Evolutionary conservation across 2,113 vertebrate genomes (phyloP).

Genomic region (Silurus asotus): DNA sequence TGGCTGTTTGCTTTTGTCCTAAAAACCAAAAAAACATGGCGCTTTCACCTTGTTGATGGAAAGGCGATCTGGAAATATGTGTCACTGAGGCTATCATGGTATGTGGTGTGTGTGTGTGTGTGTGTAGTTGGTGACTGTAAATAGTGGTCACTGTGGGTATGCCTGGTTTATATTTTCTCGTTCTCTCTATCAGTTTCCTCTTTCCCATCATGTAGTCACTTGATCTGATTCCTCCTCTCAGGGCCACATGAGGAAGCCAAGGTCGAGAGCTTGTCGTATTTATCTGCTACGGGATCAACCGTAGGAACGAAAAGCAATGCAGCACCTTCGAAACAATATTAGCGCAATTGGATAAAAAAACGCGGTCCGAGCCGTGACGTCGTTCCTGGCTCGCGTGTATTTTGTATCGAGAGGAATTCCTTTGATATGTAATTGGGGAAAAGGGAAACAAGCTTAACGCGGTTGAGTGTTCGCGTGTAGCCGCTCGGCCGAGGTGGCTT

Average conservation of each 20-base stretch:
- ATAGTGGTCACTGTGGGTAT: slow-evolving; percentile 11
- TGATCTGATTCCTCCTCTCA: slow-evolving; percentile 34
- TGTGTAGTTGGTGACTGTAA: slow-evolving; percentile 22
- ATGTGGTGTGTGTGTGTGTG: neutral
- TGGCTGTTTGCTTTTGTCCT: neutral
- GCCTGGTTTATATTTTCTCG: neutral
- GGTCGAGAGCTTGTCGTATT: slow-evolving; percentile 17
- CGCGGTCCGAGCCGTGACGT: neutral
- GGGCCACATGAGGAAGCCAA: slow-evolving; percentile 54
- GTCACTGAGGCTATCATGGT: neutral
- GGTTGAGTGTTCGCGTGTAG: slow-evolving; percentile 31
- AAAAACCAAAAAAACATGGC: neutral
- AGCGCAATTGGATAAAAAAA: neutral
- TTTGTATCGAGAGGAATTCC: neutral
- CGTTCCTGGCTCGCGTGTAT: neutral
- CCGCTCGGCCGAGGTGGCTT: slow-evolving; percentile 38
- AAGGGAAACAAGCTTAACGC: slow-evolving; percentile 8
- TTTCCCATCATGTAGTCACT: slow-evolving; percentile 36
- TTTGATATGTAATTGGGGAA: slow-evolving; percentile 16
- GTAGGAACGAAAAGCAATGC: neutral
- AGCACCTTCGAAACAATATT: neutral
- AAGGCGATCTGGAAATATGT: slow-evolving; percentile 2
- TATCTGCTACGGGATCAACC: neutral
- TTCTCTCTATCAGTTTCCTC: slow-evolving; percentile 21
- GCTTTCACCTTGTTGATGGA: slow-evolving; percentile 15